A percentile compares a stretch with the other conserved stretches of the same genome.
phyloP scores from a whole-genome alignment of 2,888 invertebrate species.

The Molorchus minor region DNA sequence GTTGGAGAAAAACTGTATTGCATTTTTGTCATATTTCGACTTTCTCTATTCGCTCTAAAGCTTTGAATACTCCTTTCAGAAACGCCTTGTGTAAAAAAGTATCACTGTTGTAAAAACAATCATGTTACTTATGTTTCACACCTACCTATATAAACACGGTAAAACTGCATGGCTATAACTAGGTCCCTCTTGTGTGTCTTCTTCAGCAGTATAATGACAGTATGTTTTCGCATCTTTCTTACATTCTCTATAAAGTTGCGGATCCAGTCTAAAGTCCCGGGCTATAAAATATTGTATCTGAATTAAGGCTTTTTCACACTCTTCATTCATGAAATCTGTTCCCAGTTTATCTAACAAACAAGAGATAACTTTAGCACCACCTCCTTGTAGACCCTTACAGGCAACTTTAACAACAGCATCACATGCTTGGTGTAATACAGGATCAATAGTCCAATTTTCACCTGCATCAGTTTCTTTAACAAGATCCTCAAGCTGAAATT shows the following conservation, averaged over 20 bases:
- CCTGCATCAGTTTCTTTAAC: constrained; percentile 91
- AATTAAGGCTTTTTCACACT: constrained; percentile 90
- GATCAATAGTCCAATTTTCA: constrained; percentile 95
- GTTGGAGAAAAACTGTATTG: no score
- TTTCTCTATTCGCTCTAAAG: no score
- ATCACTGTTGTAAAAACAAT: no score
- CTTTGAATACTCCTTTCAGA: no score
- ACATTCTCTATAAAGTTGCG: constrained; percentile 87
- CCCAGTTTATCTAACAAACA: constrained; percentile 94
- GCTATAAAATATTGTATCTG: constrained; percentile 98
- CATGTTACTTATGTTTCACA: constrained; percentile 43
- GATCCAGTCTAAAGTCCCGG: constrained; percentile 92
- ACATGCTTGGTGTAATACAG: constrained; percentile 86
- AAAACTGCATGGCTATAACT: constrained; percentile 85
- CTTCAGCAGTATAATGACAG: constrained; percentile 81
- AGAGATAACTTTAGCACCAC: constrained; percentile 85
- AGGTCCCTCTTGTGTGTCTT: constrained; percentile 75
- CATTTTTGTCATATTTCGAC: no score
- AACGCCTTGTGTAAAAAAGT: no score
- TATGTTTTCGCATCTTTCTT: constrained; percentile 84
- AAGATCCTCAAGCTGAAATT: constrained; percentile 74
- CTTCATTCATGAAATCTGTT: constrained; percentile 82
- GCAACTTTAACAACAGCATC: constrained; percentile 82
- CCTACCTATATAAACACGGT: constrained; percentile 83
- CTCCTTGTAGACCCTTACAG: constrained; percentile 77